Conservation (phyloP, 2,113 vertebrate genomes). For the Micronycteris hirsuta region DNA sequence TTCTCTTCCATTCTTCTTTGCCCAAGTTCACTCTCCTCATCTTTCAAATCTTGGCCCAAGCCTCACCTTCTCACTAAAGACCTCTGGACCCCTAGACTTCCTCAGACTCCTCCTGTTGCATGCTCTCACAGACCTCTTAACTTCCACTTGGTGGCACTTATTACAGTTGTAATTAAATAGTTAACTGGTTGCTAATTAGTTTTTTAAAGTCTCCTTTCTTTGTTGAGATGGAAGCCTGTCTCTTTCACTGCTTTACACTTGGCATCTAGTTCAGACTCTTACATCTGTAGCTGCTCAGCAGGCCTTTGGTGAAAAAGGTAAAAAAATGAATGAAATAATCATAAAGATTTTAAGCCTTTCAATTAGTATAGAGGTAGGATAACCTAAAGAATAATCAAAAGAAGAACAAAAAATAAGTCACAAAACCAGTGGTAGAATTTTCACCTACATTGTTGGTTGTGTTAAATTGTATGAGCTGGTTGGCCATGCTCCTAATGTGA, state of each 20-base stretch:
- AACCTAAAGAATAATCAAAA: neutral
- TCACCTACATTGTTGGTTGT: conserved; percentile 85
- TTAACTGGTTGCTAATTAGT: neutral
- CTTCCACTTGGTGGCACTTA: neutral
- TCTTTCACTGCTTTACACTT: neutral
- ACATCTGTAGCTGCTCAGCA: neutral
- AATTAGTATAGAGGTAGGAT: accelerated
- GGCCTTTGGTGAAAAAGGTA: neutral
- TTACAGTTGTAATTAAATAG: neutral
- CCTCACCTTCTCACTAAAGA: neutral
- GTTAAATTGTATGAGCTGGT: conserved; percentile 88
- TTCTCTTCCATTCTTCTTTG: neutral
- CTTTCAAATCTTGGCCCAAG: neutral
- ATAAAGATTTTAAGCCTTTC: neutral
- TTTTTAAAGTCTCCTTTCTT: neutral
- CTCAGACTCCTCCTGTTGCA: neutral
- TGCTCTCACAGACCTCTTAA: neutral
- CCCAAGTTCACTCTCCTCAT: neutral
- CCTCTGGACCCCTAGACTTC: neutral
- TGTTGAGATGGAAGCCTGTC: neutral
- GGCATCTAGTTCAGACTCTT: neutral
- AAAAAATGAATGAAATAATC: neutral
- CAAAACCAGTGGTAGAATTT: accelerated
- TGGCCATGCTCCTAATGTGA: conserved; percentile 85
- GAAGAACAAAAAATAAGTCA: neutral